Evolutionary conservation across 2,113 vertebrate species (phyloP), one percentile per base, ranked within the genome.

Genomic region (Protomyctophum bolini): DNA sequence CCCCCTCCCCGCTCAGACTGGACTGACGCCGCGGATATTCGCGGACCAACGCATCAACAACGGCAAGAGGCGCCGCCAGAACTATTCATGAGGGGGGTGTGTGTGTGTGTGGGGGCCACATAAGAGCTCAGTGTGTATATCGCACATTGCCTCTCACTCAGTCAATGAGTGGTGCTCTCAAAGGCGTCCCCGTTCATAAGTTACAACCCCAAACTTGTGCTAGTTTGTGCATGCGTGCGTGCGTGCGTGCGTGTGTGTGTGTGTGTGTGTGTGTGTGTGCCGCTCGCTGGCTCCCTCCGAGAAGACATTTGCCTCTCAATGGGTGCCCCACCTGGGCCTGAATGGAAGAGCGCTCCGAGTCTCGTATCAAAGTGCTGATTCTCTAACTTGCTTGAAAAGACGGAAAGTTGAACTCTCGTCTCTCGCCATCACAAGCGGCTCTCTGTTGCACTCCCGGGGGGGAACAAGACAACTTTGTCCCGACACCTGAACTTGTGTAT

Each of bases 41-140:
- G 21, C 21, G 21, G 71, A 73, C 78, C 73, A 77, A 80, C 78
- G 81, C 82, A 70, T 72, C 84, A 59, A 28, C 46, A 78, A 84
- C 85, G 84, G 28, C 49, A 75, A 86, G 81, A 66, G 3, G 14
- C 10, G 21, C 78, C 62, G 56, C 21, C 21, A 21, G 79, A 89
- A 91, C 88, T 85, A 91, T 91, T 91, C 89, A 91, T 91, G 87
- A 89, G 79, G 73, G 73, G 68, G 68, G 78, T 21, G 21, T 21
- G 21, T 21, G 21, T 21, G 21, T 21, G 21, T 21, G 21, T 21
- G 21, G 77, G 72, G 67, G 84, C 72, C 75, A 63, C 85, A 88
- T 87, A 88, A 68, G 85, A 85, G 83, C 84, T 87, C 83, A 85
- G 82, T 90, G 87, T 90, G 83, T 89, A 67, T 72, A 61, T 70